These are phyloP conservation scores for Microctenopoma steveboyesi DNA, from an alignment of 2,797 vertebrate species.

Conservation along the genomic window DNA sequence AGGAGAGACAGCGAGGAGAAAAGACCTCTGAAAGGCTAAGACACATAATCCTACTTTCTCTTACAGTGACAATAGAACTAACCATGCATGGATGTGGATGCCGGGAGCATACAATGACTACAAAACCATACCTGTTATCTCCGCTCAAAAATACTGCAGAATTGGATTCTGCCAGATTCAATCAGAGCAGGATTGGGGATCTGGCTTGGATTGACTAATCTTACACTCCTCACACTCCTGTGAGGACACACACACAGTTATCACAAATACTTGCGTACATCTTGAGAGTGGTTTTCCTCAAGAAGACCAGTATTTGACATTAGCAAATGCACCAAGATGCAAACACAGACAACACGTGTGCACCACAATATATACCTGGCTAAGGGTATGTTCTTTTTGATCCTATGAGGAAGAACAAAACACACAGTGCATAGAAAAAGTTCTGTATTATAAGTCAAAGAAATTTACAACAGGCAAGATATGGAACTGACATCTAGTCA, in stretches of 20 bases:
- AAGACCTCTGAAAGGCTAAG: slow-evolving; percentile 68
- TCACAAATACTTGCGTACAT: slow-evolving; percentile 16
- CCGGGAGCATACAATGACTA: slow-evolving; percentile 51
- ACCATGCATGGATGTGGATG: slow-evolving; percentile 59
- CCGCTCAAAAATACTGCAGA: slow-evolving; percentile 56
- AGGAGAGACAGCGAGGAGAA: slow-evolving; percentile 49
- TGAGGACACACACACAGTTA: slow-evolving; percentile 27
- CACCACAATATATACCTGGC: slow-evolving; percentile 24
- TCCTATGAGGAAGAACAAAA: slow-evolving; percentile 28
- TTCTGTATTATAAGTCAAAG: slow-evolving; percentile 30
- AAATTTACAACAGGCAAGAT: slow-evolving; percentile 60
- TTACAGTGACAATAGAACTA: slow-evolving; percentile 56
- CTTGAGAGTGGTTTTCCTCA: slow-evolving; percentile 37
- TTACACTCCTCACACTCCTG: slow-evolving; percentile 32
- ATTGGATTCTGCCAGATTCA: slow-evolving; percentile 67
- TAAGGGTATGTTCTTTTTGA: slow-evolving; percentile 35
- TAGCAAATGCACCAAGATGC: slow-evolving; percentile 20
- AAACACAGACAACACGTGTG: slow-evolving; percentile 17
- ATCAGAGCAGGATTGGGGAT: slow-evolving; percentile 46
- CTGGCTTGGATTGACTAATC: too few relatives aligned
- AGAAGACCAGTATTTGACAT: slow-evolving; percentile 41
- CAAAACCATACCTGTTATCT: slow-evolving; percentile 62
- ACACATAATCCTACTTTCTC: slow-evolving; percentile 75
- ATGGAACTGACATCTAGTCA: slow-evolving; percentile 50
- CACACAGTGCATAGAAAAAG: slow-evolving; percentile 8